A percentile compares a stretch with the other conserved stretches of the same genome.
Conservation (phyloP, 1,140 invertebrate genomes). For the Ceratosolen solmsi region DNA sequence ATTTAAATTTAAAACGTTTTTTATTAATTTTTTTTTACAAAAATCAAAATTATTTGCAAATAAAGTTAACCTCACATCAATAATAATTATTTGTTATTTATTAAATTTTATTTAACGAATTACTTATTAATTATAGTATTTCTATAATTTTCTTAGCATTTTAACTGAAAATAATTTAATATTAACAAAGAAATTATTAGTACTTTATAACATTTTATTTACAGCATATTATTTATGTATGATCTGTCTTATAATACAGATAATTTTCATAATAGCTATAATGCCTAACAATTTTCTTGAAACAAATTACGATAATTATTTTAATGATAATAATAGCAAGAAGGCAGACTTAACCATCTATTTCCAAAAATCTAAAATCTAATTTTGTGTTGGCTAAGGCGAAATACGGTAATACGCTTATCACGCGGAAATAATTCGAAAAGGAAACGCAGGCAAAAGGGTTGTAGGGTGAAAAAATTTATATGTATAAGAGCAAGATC, state of each 20-base stretch:
- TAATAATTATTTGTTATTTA: no score
- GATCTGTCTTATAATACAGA: not conserved
- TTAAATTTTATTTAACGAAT: not conserved
- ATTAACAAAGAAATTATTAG: no score
- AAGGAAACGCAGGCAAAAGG: not conserved
- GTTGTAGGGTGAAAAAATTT: not conserved
- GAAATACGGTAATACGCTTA: constrained; percentile 32
- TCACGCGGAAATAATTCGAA: constrained; percentile 43
- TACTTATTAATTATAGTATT: not conserved
- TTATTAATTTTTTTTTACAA: no score
- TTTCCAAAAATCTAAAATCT: not conserved
- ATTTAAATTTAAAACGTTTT: no score
- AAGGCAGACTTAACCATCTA: not conserved
- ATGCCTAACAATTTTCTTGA: constrained; percentile 15
- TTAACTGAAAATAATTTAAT: not conserved
- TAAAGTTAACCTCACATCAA: no score
- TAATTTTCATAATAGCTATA: constrained; percentile 13
- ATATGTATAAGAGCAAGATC: not conserved
- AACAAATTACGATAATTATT: constrained; percentile 37
- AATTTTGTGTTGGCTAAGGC: not conserved
- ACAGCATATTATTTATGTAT: constrained; percentile 15
- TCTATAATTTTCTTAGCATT: not conserved
- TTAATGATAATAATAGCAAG: constrained; percentile 7
- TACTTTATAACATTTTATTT: not conserved
- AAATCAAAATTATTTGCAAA: no score